These are phyloP conservation scores for Clarias laeviceps DNA, from an alignment of 2,797 vertebrate genomes.

Conservation along the genomic window DNA sequence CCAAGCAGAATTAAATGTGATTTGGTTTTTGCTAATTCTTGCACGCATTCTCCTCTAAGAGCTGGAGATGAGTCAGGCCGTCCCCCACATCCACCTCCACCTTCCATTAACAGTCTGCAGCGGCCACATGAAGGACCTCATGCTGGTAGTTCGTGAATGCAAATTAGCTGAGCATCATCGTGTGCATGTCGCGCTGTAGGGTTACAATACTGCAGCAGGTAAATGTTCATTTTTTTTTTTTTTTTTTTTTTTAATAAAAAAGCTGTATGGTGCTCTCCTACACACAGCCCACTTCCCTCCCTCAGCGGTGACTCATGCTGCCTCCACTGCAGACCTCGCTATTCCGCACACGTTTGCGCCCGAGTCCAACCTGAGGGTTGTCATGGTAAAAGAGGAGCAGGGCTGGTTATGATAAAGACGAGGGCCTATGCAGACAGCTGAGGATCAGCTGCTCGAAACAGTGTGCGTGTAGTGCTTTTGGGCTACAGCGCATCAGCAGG, in stretches of 20 bases:
- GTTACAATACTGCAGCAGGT: neutral
- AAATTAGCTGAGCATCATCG: neutral
- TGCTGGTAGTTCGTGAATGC: neutral
- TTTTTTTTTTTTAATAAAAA: neutral
- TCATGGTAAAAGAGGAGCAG: constrained; percentile 55
- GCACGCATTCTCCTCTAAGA: constrained; percentile 60
- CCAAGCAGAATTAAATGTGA: constrained; percentile 17
- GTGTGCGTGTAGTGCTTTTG: neutral
- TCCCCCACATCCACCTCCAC: constrained; percentile 53
- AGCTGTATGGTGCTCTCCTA: constrained; percentile 19
- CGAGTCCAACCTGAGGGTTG: constrained; percentile 50
- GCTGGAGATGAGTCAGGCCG: constrained; percentile 39
- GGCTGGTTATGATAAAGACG: constrained; percentile 29
- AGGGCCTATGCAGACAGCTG: constrained; percentile 27
- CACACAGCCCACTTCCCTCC: constrained; percentile 24
- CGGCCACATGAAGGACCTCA: neutral
- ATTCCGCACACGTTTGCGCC: constrained; percentile 49
- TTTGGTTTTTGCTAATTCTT: constrained; percentile 53
- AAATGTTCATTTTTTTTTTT: neutral
- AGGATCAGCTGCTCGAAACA: constrained; percentile 8
- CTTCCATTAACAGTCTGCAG: constrained; percentile 49
- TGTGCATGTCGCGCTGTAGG: neutral
- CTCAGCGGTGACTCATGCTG: constrained; percentile 49
- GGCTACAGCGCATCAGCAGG: neutral
- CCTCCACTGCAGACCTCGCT: constrained; percentile 48